Conservation (phyloP, 2,888 invertebrate genomes). For the Eristalis pertinax region DNA sequence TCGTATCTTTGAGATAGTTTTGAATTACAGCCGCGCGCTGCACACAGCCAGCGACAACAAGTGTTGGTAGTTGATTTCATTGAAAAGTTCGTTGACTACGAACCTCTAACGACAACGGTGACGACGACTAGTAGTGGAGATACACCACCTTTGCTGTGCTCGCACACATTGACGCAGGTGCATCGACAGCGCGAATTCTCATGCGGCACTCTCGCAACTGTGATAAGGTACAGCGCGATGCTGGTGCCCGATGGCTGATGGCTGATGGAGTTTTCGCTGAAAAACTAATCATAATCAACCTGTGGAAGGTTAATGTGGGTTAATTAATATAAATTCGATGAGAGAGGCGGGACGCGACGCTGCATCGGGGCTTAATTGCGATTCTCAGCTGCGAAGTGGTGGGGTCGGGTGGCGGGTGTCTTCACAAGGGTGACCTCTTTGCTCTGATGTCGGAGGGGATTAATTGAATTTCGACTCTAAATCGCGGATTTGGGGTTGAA, state of each 20-base stretch:
- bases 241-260: neutral
- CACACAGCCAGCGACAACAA: conserved; percentile 18
- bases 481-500: neutral
- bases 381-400: conserved; percentile 14
- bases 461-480: too few species aligned
- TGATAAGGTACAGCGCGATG: conserved; percentile 19
- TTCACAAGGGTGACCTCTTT: neutral
- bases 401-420: neutral
- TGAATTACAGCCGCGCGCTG: conserved; percentile 57
- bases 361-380: neutral
- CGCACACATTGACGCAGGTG: conserved; percentile 36
- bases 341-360: neutral
- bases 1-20: conserved; percentile 62
- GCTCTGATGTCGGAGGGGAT: neutral
- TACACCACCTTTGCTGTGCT: conserved; percentile 49
- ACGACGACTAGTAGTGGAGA: conserved; percentile 5
- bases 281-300: conserved; percentile 45
- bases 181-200: conserved; percentile 19
- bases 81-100: conserved; percentile 77
- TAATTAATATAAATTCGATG: conserved; percentile 42
- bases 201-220: neutral
- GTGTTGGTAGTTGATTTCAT: conserved; percentile 74
- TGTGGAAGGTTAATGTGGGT: conserved; percentile 63
- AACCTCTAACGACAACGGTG: conserved; percentile 51
- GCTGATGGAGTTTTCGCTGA: conserved; percentile 13